Percentiles rank a stretch among this genome's conserved stretches.
These are phyloP conservation scores for Prietella phreatophila DNA, from an alignment of 2,113 vertebrate genomes.

Conservation along the genomic window DNA sequence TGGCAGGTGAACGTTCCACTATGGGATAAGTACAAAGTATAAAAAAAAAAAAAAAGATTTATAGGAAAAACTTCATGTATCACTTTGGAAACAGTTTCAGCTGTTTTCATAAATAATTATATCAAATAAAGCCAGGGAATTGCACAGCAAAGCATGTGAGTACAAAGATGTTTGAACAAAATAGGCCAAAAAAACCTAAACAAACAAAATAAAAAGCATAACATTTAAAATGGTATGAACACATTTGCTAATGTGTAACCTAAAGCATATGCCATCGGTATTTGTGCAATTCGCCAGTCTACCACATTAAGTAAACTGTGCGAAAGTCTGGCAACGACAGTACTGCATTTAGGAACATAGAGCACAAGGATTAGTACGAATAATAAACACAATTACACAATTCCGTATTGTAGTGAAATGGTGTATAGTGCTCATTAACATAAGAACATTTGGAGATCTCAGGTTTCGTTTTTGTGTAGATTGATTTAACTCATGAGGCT, in stretches of 20 bases:
- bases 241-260: constrained; percentile 38
- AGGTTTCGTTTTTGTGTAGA: background rate
- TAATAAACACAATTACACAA: background rate
- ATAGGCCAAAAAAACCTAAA: constrained; percentile 34
- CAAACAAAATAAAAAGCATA: constrained; percentile 28
- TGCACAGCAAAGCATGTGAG: background rate
- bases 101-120: background rate
- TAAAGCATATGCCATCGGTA: constrained; percentile 61
- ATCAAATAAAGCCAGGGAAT: background rate
- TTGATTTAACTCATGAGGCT: background rate
- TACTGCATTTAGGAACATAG: constrained; percentile 48
- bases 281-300: constrained; percentile 56
- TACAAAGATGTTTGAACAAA: constrained; percentile 1
- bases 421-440: background rate
- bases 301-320: constrained; percentile 57
- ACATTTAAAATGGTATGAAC: background rate
- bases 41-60: background rate
- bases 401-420: background rate
- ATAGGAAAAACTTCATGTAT: background rate
- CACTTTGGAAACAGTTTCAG: background rate
- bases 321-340: constrained; percentile 35
- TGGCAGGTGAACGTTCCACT: constrained; percentile 87
- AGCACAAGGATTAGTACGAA: constrained; percentile 31
- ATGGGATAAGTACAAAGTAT: constrained; percentile 27
- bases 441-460: background rate